phyloP scores from a whole-genome alignment of 2,113 vertebrate species.

The Falco punctatus region DNA sequence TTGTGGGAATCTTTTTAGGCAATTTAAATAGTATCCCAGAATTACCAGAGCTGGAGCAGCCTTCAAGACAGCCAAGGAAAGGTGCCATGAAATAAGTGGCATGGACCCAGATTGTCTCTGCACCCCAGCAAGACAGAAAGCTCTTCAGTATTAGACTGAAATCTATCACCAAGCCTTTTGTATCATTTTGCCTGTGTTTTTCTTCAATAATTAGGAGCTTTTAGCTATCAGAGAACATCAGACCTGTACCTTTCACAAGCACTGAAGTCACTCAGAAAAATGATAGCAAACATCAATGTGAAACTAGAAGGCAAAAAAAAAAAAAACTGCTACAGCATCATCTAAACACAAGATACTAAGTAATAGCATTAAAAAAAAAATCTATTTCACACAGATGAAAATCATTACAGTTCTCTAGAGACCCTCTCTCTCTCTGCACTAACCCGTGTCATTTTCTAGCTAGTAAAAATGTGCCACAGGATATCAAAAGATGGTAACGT shows the following conservation, averaged over 20 bases:
- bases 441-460: slow-evolving; percentile 46
- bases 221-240: neutral
- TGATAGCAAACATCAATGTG: neutral
- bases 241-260: neutral
- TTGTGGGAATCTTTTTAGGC: neutral
- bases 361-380: slow-evolving; percentile 46
- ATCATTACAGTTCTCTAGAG: slow-evolving; percentile 50
- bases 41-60: neutral
- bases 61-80: neutral
- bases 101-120: neutral
- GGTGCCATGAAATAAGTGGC: neutral
- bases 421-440: slow-evolving; percentile 31
- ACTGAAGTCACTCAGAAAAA: slow-evolving; percentile 4
- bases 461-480: slow-evolving; percentile 47
- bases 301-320: neutral
- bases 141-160: neutral
- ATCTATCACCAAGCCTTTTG: neutral
- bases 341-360: slow-evolving; percentile 22
- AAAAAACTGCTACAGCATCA: neutral
- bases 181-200: neutral
- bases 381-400: slow-evolving; percentile 60
- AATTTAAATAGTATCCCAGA: neutral
- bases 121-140: neutral
- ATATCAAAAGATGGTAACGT: slow-evolving; percentile 23
- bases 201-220: slow-evolving; percentile 24